Evolutionary conservation across 2,113 vertebrate species (phyloP), one percentile per base, ranked within the genome.

Genomic region (Cairina moschata): DNA sequence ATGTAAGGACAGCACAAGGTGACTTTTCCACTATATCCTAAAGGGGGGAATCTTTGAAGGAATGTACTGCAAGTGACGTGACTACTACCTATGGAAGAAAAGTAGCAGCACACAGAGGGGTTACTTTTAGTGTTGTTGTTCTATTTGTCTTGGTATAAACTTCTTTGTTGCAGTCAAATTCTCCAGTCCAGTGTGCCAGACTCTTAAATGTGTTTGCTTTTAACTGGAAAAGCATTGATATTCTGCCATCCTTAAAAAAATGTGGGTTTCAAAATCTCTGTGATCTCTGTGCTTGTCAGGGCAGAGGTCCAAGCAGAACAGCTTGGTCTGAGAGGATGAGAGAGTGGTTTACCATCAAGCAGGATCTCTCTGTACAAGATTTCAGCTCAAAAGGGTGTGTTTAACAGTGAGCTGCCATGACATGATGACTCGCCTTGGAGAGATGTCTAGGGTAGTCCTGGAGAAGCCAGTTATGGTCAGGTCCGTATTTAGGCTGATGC

Each of bases 151-250:
- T 89, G 38, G 66, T 26, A 82, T 59, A 83, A 87, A 17, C 21
- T 59, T n/a, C 67, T 86, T 86, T 69, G 62, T 68, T 62, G 52
- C 85, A 85, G 74, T 55, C 89, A 93, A 77, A 83, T 56, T 80
- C 85, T 74, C 72, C 72, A 83, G 55, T 36, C 12, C 36, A 42
- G 9, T 1, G 9, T 71, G 91, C 65, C 95, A 95, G 79, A 67
- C 36, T 93, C 25, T 1, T 48, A 90, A 94, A 93, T 28, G 50
- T 46, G 55, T 66, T 89, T 88, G 60, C 56, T 81, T 32, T 88
- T 88, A 75, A 88, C 90, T 91, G 87, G 94, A 96, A 96, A 83
- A 88, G 78, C 59, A 29, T 8, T 85, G 93, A 69, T 52, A 59
- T 52, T 63, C 52, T 67, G 82, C 78, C 84, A 94, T 77, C 75